Conservation (phyloP, 1,140 invertebrate species). For the Ruditapes philippinarum region DNA sequence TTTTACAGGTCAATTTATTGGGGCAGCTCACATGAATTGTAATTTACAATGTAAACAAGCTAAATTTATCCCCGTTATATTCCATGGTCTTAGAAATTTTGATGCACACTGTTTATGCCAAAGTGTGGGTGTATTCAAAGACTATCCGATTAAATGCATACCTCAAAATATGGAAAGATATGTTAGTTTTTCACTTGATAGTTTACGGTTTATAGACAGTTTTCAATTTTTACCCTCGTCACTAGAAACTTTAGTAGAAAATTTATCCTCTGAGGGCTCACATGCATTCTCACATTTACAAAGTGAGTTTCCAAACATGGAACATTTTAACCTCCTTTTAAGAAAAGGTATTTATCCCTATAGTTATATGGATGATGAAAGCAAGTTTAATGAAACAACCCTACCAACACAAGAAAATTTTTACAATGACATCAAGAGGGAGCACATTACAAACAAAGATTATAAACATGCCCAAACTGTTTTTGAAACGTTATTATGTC, state of each 20-base stretch:
- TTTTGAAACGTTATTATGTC: slow-evolving; percentile 26
- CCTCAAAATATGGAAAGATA: slow-evolving; percentile 84
- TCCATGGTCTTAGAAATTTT: slow-evolving; percentile 86
- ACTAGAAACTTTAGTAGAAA: slow-evolving; percentile 31
- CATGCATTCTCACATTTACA: slow-evolving; percentile 38
- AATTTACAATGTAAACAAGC: slow-evolving; percentile 54
- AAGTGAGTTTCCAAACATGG: slow-evolving; percentile 6
- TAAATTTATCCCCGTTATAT: slow-evolving; percentile 81
- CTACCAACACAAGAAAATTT: slow-evolving; percentile 46
- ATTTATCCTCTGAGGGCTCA: slow-evolving; percentile 49
- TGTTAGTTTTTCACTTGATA: slow-evolving; percentile 64
- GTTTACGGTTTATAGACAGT: slow-evolving; percentile 62
- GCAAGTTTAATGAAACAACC: slow-evolving; percentile 46
- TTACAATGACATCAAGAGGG: slow-evolving; percentile 13
- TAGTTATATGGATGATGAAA: slow-evolving; percentile 40
- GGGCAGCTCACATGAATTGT: slow-evolving; percentile 51
- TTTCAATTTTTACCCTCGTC: slow-evolving; percentile 49
- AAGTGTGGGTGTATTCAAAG: slow-evolving; percentile 73
- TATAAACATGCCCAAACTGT: slow-evolving; percentile 64
- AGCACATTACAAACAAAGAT: slow-evolving; percentile 47
- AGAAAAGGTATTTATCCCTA: slow-evolving; percentile 67
- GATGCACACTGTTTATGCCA: slow-evolving; percentile 83
- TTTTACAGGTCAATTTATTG: slow-evolving; percentile 48
- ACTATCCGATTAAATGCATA: slow-evolving; percentile 80
- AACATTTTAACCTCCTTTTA: slow-evolving; percentile 27